These are phyloP conservation scores for Pseudochirops cupreus DNA, from an alignment of 2,797 vertebrate genomes.

Conservation along the genomic window DNA sequence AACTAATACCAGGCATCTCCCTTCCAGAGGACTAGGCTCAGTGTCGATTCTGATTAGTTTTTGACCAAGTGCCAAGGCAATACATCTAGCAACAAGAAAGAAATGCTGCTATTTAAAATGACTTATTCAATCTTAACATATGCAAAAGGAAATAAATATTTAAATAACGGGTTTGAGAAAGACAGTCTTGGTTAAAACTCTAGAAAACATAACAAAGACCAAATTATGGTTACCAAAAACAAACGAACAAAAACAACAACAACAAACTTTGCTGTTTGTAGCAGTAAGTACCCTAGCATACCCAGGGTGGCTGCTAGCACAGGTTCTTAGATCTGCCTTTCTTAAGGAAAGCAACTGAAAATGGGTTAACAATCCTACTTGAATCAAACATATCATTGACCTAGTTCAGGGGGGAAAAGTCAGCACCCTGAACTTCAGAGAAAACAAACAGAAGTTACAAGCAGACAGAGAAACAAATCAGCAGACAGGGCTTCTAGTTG, in stretches of 20 bases:
- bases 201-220: conserved; percentile 65
- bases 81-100: conserved; percentile 75
- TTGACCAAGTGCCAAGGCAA: conserved; percentile 77
- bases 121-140: conserved; percentile 66
- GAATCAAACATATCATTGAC: too few species aligned
- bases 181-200: conserved; percentile 69
- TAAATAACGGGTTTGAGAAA: conserved; percentile 80
- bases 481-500: too few species aligned
- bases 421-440: too few species aligned
- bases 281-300: too few species aligned
- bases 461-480: too few species aligned
- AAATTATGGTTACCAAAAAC: conserved; percentile 46
- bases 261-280: neutral
- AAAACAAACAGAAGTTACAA: too few species aligned
- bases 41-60: conserved; percentile 75
- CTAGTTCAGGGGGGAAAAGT: too few species aligned
- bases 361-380: too few species aligned
- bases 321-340: too few species aligned
- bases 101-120: conserved; percentile 77
- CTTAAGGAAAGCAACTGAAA: too few species aligned
- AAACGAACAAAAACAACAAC: neutral
- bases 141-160: conserved; percentile 75
- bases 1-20: conserved; percentile 60
- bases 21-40: conserved; percentile 28
- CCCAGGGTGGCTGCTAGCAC: too few species aligned